phyloP scores from a whole-genome alignment of 2,113 vertebrate genomes.

The Nerophis ophidion region DNA sequence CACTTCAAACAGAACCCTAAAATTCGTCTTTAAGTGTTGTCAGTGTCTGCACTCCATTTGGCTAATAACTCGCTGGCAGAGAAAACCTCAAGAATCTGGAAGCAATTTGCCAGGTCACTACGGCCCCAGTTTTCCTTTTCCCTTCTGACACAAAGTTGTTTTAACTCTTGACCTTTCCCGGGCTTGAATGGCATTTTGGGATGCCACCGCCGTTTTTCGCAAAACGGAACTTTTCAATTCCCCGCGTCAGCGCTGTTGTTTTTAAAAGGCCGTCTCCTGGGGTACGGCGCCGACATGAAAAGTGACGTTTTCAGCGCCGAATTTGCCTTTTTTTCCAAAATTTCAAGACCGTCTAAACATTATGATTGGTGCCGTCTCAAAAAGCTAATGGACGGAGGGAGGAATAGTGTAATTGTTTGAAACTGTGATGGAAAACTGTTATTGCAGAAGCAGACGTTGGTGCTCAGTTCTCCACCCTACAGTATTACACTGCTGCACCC shows the following conservation, averaged over 20 bases:
- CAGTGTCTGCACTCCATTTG: constrained; percentile 71
- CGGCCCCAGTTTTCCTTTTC: constrained; percentile 60
- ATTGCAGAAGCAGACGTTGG: not conserved
- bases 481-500: constrained; percentile 88
- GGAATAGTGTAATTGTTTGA: not conserved
- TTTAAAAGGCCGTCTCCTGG: constrained; percentile 55
- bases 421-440: not conserved
- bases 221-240: constrained; percentile 70
- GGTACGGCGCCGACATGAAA: constrained; percentile 46
- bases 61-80: constrained; percentile 67
- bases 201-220: constrained; percentile 58
- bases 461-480: constrained; percentile 38
- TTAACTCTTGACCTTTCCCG: constrained; percentile 77
- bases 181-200: constrained; percentile 71
- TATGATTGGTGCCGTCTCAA: not conserved
- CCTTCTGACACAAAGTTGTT: constrained; percentile 71
- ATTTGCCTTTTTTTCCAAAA: not conserved
- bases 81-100: constrained; percentile 64
- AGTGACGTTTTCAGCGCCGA: constrained; percentile 8
- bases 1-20: constrained; percentile 62
- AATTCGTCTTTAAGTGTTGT: constrained; percentile 65
- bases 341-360: not conserved
- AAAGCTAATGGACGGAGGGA: not conserved
- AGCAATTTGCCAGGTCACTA: constrained; percentile 70
- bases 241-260: constrained; percentile 60